phyloP scores from a whole-genome alignment of 2,113 vertebrate genomes.

The Coryphaenoides rupestris region DNA sequence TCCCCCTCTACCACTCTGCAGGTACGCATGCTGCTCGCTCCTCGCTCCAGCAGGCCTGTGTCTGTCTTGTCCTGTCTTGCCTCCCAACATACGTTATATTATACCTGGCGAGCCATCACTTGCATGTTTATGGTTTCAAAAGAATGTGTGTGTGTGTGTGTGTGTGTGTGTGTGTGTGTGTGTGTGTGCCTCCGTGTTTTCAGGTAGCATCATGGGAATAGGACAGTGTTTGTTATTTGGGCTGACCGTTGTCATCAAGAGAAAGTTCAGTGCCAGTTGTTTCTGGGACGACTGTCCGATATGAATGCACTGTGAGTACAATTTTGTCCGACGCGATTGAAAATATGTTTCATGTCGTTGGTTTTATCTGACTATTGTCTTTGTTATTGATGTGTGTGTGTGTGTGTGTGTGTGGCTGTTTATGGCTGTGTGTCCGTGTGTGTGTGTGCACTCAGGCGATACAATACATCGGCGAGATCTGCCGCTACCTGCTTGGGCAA shows the following conservation, averaged over 20 bases:
- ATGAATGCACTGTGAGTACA: conserved; percentile 86
- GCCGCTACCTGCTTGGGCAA: conserved; percentile 85
- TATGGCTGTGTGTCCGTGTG: not conserved
- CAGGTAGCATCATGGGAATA: conserved; percentile 87
- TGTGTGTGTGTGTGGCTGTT: not conserved
- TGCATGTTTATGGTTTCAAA: too few relatives aligned
- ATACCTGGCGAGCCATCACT: not conserved
- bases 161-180: not conserved
- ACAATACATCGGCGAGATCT: conserved; percentile 91
- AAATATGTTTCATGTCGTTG: too few relatives aligned
- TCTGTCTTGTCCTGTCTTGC: not conserved
- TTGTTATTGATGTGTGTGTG: not conserved
- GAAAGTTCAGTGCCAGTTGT: conserved; percentile 85
- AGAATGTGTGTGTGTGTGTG: not conserved
- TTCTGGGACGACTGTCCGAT: conserved; percentile 89
- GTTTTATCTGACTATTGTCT: not conserved
- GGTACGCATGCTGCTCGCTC: conserved; percentile 58
- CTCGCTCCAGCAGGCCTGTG: too few relatives aligned
- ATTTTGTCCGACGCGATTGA: too few relatives aligned
- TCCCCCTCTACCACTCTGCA: conserved; percentile 88
- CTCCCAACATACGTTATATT: not conserved
- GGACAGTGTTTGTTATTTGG: conserved; percentile 88
- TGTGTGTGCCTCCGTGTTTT: conserved; percentile 4
- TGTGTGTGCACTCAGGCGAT: conserved; percentile 69
- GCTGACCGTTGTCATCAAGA: conserved; percentile 82